These are phyloP conservation scores for Diprion similis DNA, from an alignment of 1,140 invertebrate species.

Conservation along the genomic window DNA sequence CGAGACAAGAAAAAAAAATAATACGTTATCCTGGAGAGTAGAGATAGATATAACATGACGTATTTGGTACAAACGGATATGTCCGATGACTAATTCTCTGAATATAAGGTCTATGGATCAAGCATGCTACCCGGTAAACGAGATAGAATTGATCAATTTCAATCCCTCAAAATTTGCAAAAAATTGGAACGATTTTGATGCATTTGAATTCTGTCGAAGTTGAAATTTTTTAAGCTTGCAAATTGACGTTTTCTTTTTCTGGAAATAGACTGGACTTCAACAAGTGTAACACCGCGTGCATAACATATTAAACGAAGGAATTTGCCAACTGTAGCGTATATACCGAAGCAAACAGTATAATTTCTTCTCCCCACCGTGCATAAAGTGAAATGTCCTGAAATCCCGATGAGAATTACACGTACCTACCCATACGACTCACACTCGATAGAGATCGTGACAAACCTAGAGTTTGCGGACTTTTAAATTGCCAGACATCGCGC, in stretches of 20 bases:
- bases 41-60: background rate
- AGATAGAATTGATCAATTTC: too few species aligned
- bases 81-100: background rate
- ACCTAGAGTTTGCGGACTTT: background rate
- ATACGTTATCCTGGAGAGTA: background rate
- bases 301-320: background rate
- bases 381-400: conserved; percentile 33
- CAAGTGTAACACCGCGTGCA: background rate
- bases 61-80: conserved; percentile 7
- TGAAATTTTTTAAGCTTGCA: too few species aligned
- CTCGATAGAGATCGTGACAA: background rate
- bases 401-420: background rate
- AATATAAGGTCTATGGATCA: too few species aligned
- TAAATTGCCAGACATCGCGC: conserved; percentile 20
- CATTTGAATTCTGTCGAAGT: too few species aligned
- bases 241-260: too few species aligned
- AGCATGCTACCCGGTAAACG: too few species aligned
- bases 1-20: background rate
- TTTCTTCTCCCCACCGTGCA: conserved; percentile 35
- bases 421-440: background rate
- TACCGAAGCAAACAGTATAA: background rate
- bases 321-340: background rate
- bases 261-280: background rate
- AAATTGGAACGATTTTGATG: too few species aligned
- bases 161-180: too few species aligned